These are phyloP conservation scores for Danaus chrysippus DNA, from an alignment of 2,888 invertebrate genomes.

Conservation along the genomic window DNA sequence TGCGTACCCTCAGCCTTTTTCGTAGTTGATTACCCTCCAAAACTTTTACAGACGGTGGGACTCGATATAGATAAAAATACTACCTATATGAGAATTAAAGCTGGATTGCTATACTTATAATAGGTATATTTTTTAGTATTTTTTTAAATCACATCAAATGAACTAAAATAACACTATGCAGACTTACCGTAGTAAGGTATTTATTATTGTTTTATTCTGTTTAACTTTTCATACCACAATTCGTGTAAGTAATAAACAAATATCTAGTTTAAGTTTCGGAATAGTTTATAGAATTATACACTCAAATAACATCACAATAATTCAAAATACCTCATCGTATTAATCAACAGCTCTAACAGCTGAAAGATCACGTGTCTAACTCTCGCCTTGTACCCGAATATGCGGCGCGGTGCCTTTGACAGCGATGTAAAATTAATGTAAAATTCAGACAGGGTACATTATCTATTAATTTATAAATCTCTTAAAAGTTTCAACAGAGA, in stretches of 20 bases:
- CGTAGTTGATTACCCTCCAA: constrained; percentile 35
- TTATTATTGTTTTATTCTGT: too few species aligned
- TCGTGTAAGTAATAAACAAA: constrained; percentile 13
- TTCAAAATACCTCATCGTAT: constrained; percentile 52
- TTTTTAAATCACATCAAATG: too few species aligned
- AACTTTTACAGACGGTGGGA: constrained; percentile 38
- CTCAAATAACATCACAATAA: constrained; percentile 43
- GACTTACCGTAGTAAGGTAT: too few species aligned
- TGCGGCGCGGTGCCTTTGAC: constrained; percentile 29
- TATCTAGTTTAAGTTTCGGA: neutral
- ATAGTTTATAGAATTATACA: constrained; percentile 16
- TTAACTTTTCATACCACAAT: neutral
- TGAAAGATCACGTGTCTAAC: constrained; percentile 62
- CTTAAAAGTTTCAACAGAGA: too few species aligned
- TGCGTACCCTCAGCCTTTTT: constrained; percentile 30
- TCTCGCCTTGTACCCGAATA: constrained; percentile 36
- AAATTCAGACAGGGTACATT: neutral
- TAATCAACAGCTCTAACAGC: constrained; percentile 57
- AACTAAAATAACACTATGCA: neutral
- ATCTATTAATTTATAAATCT: neutral
- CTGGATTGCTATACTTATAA: neutral
- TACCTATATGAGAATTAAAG: constrained; percentile 6
- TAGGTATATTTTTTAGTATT: neutral
- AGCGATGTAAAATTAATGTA: constrained; percentile 21
- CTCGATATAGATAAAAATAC: constrained; percentile 10